A percentile compares a stretch with the other conserved stretches of the same genome.
These are phyloP conservation scores for Pinna nobilis DNA, from an alignment of 1,140 invertebrate species.

Conservation along the genomic window DNA sequence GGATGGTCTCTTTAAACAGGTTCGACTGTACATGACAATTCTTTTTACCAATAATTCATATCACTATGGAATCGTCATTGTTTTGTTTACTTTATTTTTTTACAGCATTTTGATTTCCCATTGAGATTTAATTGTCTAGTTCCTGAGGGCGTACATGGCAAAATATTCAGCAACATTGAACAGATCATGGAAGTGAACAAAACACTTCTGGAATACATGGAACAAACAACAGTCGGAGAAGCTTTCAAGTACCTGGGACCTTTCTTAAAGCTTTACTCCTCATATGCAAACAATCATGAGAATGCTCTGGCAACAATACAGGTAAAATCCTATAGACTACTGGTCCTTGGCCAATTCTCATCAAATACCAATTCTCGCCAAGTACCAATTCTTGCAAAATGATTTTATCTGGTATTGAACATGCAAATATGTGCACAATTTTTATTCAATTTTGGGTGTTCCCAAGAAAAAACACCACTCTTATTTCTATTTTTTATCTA, in stretches of 20 bases:
- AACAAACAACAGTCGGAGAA: slow-evolving; percentile 79
- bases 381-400: no score
- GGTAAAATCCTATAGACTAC: no score
- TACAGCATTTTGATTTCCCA: slow-evolving; percentile 82
- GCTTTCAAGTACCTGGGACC: slow-evolving; percentile 84
- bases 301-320: slow-evolving; percentile 73
- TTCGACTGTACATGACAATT: neutral
- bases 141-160: slow-evolving; percentile 77
- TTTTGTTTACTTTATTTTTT: slow-evolving; percentile 41
- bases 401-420: no score
- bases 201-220: slow-evolving; percentile 81
- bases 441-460: neutral
- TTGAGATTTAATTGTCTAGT: slow-evolving; percentile 79
- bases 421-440: neutral
- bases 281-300: slow-evolving; percentile 86
- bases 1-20: no score
- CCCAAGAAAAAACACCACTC: no score
- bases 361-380: no score
- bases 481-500: no score
- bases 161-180: slow-evolving; percentile 83
- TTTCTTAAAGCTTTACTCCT: slow-evolving; percentile 86
- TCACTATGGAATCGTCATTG: neutral
- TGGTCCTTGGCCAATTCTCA: no score
- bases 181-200: slow-evolving; percentile 84
- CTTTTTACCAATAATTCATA: neutral